Evolutionary conservation across 2,888 invertebrate species (phyloP).

Genomic region (Clepsis dumicolana): DNA sequence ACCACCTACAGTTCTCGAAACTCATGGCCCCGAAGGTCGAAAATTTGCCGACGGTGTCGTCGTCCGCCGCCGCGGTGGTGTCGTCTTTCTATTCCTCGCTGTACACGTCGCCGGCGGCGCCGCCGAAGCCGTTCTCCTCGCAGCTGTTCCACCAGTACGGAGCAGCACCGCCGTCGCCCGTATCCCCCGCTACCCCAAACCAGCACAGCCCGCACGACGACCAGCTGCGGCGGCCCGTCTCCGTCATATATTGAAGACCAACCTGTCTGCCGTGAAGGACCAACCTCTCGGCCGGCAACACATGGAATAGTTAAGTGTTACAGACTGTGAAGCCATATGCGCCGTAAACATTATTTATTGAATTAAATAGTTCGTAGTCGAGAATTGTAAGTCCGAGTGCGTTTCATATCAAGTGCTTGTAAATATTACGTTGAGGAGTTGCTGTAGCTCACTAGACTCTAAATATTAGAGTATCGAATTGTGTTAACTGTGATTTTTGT

Average conservation of each 20-base stretch:
- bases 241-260: conserved; percentile 89
- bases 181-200: conserved; percentile 76
- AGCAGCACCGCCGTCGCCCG: conserved; percentile 77
- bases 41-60: conserved; percentile 78
- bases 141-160: conserved; percentile 85
- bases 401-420: conserved; percentile 79
- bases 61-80: conserved; percentile 87
- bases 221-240: conserved; percentile 89
- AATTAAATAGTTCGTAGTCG: conserved; percentile 69
- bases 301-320: conserved; percentile 59
- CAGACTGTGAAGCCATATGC: conserved; percentile 65
- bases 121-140: conserved; percentile 83
- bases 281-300: conserved; percentile 62
- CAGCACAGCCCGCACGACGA: conserved; percentile 85
- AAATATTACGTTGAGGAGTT: conserved; percentile 64
- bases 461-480: conserved; percentile 55
- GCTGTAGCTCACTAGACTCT: conserved; percentile 53
- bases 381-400: conserved; percentile 63
- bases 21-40: conserved; percentile 83
- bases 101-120: conserved; percentile 85
- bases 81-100: conserved; percentile 90
- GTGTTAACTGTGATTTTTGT: conserved; percentile 82
- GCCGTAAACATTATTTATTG: conserved; percentile 75
- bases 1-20: conserved; percentile 88
- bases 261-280: conserved; percentile 76